phyloP scores from a whole-genome alignment of 2,888 invertebrate species.

The Scaptodrosophila latifasciaeformis region DNA sequence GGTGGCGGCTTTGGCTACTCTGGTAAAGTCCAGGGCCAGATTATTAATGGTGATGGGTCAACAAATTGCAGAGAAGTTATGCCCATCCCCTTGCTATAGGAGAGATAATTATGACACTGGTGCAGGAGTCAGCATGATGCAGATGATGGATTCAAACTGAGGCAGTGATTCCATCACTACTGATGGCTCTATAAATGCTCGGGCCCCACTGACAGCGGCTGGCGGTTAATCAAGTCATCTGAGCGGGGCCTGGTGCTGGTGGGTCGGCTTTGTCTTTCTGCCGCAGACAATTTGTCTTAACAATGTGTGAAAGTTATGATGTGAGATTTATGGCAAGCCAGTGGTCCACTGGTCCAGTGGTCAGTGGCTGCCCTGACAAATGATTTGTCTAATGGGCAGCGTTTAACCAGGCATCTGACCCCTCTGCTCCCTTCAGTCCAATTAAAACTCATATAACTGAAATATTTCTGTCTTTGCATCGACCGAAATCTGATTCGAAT shows the following conservation, averaged over 20 bases:
- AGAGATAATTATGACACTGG: conserved; percentile 72
- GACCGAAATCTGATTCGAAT: no score
- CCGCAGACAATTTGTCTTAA: conserved; percentile 59
- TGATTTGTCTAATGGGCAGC: conserved; percentile 56
- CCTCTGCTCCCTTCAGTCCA: no score
- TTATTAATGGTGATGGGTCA: conserved; percentile 62
- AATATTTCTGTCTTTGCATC: no score
- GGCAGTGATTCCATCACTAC: conserved; percentile 13
- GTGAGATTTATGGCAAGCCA: conserved; percentile 50
- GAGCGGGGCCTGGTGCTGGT: background rate
- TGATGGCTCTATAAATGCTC: conserved; percentile 43
- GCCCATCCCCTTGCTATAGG: no score
- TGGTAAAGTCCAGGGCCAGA: conserved; percentile 6
- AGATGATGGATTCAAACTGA: conserved; percentile 59
- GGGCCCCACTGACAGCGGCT: conserved; percentile 19
- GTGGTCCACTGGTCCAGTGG: no score
- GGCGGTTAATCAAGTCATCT: conserved; percentile 65
- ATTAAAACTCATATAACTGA: no score
- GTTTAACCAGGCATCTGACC: no score
- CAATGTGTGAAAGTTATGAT: conserved; percentile 66
- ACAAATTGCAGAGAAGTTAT: conserved; percentile 64
- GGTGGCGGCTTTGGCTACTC: conserved; percentile 1
- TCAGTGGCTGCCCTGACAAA: conserved; percentile 34
- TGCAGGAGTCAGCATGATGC: conserved; percentile 67
- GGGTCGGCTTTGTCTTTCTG: conserved; percentile 50